These are phyloP conservation scores for Pristionchus exspectatus DNA, from an alignment of 2,888 invertebrate genomes.

Conservation along the genomic window DNA sequence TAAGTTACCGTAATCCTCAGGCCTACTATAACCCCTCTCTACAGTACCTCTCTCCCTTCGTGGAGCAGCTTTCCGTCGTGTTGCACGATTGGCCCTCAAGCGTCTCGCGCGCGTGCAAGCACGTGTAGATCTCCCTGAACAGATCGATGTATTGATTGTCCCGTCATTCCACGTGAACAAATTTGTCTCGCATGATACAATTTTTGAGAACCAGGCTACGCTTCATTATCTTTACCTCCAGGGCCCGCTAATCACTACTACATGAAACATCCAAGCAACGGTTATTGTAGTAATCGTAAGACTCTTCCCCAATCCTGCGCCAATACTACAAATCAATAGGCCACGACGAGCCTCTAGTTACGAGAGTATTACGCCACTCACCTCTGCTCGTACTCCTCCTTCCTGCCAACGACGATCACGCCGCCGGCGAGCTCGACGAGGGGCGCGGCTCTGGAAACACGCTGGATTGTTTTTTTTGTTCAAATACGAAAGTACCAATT, in stretches of 20 bases:
- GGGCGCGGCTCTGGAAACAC: neutral
- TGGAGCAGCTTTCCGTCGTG: constrained; percentile 17
- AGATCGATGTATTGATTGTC: constrained; percentile 7
- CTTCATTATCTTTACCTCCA: too few relatives aligned
- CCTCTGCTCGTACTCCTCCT: constrained; percentile 47
- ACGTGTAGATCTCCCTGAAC: constrained; percentile 48
- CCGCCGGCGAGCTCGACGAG: constrained; percentile 45
- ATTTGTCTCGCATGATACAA: too few relatives aligned
- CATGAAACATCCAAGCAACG: too few relatives aligned
- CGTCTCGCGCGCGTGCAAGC: constrained; percentile 53
- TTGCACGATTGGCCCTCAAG: constrained; percentile 54
- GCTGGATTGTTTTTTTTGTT: too few relatives aligned
- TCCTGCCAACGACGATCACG: constrained; percentile 12
- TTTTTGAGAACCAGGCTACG: too few relatives aligned
- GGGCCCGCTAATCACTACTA: too few relatives aligned
- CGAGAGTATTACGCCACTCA: neutral
- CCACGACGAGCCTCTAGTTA: too few relatives aligned
- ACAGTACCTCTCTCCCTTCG: constrained; percentile 31
- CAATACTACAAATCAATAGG: too few relatives aligned
- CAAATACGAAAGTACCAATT: too few relatives aligned
- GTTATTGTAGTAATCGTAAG: too few relatives aligned
- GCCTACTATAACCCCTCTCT: neutral
- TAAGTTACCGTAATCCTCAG: neutral
- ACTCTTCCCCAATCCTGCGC: too few relatives aligned
- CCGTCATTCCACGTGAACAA: too few relatives aligned